Conservation (phyloP, 2,797 vertebrate species). For the Neosilurus hyrtlii region DNA sequence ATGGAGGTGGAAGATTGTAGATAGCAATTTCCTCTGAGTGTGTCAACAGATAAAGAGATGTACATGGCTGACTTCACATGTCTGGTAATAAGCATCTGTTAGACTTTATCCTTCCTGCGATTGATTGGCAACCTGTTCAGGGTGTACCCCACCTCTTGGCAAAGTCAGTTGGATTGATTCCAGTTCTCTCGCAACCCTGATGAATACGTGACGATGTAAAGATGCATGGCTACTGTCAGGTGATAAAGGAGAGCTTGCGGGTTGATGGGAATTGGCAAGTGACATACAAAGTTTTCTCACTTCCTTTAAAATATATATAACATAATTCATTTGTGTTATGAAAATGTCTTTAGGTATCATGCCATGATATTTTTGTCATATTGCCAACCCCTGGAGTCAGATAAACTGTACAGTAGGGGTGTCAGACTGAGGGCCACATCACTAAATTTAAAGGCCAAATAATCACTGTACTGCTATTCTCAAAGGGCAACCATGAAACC, state of each 20-base stretch:
- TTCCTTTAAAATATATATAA: background rate
- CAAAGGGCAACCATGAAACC: too few relatives aligned
- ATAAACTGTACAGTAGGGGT: background rate
- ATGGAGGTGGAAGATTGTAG: background rate
- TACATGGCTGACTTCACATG: background rate
- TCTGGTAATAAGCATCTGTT: background rate
- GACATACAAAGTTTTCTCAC: background rate
- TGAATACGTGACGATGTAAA: too few relatives aligned
- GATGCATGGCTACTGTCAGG: background rate
- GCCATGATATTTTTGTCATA: background rate
- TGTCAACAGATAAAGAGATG: background rate
- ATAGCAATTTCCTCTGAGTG: background rate
- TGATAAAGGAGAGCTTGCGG: background rate
- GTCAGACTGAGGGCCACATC: too few relatives aligned
- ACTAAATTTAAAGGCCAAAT: too few relatives aligned
- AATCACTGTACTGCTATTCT: too few relatives aligned
- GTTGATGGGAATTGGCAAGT: background rate
- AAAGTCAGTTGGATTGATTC: too few relatives aligned
- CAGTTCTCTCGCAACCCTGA: too few relatives aligned
- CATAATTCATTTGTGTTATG: background rate
- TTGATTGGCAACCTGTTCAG: too few relatives aligned
- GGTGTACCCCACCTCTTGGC: too few relatives aligned
- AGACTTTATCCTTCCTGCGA: background rate
- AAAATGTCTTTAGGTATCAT: background rate
- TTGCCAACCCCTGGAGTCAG: background rate